Percentiles rank a stretch among this genome's conserved stretches.
phyloP scores from a whole-genome alignment of 2,113 vertebrate species.

The Scytalopus superciliaris region DNA sequence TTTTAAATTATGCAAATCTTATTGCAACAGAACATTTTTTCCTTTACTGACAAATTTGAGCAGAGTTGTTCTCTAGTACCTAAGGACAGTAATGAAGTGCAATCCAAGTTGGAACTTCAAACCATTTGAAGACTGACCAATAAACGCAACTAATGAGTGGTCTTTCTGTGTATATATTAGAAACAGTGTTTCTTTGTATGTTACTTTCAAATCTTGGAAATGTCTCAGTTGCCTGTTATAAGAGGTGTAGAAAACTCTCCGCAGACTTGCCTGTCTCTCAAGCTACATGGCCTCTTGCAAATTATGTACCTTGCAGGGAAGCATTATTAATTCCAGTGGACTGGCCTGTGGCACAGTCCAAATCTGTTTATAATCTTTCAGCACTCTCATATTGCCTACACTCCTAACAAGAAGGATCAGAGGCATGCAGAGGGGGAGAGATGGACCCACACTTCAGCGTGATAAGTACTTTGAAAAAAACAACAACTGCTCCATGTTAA shows the following conservation, averaged over 20 bases:
- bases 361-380: conserved; percentile 65
- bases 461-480: neutral
- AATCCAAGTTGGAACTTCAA: neutral
- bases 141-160: neutral
- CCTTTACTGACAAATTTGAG: neutral
- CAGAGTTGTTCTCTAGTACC: neutral
- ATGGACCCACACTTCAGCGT: neutral
- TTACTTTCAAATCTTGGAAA: neutral
- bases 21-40: neutral
- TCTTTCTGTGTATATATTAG: neutral
- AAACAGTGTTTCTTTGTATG: conserved; percentile 10
- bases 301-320: conserved; percentile 24
- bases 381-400: conserved; percentile 3
- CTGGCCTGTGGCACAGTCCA: conserved; percentile 25
- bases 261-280: neutral
- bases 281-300: neutral
- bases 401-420: neutral
- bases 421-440: neutral
- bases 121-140: neutral
- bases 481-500: neutral
- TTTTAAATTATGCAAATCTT: neutral
- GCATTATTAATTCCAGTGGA: conserved; percentile 61
- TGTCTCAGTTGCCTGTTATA: neutral
- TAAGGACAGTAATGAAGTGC: neutral
- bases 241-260: conserved; percentile 29